These are phyloP conservation scores for Dexiosoma caninum DNA, from an alignment of 2,888 invertebrate species.

Conservation along the genomic window DNA sequence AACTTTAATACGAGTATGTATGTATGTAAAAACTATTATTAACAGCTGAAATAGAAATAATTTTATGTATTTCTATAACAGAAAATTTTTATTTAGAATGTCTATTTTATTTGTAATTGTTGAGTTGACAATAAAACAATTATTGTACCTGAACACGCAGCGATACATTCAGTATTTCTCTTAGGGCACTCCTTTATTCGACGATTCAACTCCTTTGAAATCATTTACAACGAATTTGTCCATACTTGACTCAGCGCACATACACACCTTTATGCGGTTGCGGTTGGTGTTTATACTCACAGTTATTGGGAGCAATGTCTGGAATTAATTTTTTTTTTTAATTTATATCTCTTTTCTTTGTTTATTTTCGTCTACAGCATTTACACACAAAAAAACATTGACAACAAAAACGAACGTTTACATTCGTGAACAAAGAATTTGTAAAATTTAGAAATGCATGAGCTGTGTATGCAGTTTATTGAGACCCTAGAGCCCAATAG, in stretches of 20 bases:
- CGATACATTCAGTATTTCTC: neutral
- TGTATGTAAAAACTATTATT: too few species aligned
- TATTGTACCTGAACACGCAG: neutral
- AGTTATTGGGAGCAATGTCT: conserved; percentile 37
- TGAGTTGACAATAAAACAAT: neutral
- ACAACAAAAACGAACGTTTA: neutral
- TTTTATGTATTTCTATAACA: too few species aligned
- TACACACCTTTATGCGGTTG: conserved; percentile 40
- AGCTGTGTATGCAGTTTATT: conserved; percentile 39
- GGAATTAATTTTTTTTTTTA: conserved; percentile 26
- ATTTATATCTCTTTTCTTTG: too few species aligned
- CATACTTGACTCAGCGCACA: conserved; percentile 15
- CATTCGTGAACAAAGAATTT: conserved; percentile 33
- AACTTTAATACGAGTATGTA: too few species aligned
- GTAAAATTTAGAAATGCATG: conserved; percentile 54
- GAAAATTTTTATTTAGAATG: neutral
- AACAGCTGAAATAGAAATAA: too few species aligned
- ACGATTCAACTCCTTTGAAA: conserved; percentile 25
- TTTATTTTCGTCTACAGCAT: neutral
- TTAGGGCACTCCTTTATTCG: conserved; percentile 43
- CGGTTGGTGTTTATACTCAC: neutral
- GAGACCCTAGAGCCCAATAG: conserved; percentile 54
- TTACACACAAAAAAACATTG: neutral
- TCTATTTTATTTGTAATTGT: neutral
- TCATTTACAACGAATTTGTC: neutral